phyloP scores from a whole-genome alignment of 2,888 invertebrate genomes.

The Ophonus ardosiacus region DNA sequence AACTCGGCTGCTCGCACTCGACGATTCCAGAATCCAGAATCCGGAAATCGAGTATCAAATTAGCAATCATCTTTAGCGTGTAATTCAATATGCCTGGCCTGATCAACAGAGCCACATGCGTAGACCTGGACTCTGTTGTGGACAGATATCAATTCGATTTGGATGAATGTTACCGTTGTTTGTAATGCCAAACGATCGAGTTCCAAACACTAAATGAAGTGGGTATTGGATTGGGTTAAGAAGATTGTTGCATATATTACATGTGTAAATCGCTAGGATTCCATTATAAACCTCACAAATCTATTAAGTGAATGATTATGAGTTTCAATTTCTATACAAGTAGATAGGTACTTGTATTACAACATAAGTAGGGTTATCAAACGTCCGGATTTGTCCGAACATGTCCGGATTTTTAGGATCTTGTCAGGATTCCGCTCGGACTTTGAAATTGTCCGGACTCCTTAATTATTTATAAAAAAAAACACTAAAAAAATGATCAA shows the following conservation, averaged over 20 bases:
- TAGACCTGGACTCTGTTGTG: neutral
- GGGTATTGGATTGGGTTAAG: neutral
- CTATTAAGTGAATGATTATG: too few relatives aligned
- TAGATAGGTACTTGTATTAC: too few relatives aligned
- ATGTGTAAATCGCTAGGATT: too few relatives aligned
- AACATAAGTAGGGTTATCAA: too few relatives aligned
- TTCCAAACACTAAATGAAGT: neutral
- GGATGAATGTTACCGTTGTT: constrained; percentile 5
- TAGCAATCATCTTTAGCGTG: constrained; percentile 59
- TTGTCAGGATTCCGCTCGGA: too few relatives aligned
- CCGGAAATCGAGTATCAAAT: constrained; percentile 49
- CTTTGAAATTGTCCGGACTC: too few relatives aligned
- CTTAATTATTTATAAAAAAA: too few relatives aligned
- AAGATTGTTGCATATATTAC: neutral
- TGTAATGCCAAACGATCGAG: neutral
- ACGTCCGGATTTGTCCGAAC: too few relatives aligned
- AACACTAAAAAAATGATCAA: too few relatives aligned
- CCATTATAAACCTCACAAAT: too few relatives aligned
- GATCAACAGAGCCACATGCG: constrained; percentile 12
- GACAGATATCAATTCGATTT: constrained; percentile 24
- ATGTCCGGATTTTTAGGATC: too few relatives aligned
- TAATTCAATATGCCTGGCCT: constrained; percentile 45
- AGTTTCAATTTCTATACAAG: too few relatives aligned
- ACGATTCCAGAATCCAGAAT: constrained; percentile 34
- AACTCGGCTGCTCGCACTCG: constrained; percentile 6